A percentile compares a stretch with the other conserved stretches of the same genome.
Conservation (phyloP, 2,797 vertebrate species). For the Cyprinella venusta region DNA sequence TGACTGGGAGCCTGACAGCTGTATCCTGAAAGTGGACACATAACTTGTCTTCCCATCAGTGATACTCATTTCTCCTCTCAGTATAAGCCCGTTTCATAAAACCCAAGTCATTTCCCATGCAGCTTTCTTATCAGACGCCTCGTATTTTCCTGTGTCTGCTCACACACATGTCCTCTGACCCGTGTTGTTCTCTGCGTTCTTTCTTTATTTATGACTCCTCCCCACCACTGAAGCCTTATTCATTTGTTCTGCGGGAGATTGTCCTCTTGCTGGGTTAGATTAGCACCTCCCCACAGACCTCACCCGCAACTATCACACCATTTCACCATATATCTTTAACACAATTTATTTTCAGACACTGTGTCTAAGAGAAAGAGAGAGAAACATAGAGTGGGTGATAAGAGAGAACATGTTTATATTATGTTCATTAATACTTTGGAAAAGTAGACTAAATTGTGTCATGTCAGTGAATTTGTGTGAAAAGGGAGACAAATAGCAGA, state of each 20-base stretch:
- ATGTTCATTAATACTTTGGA: neutral
- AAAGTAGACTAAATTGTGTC: neutral
- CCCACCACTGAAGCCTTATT: slow-evolving; percentile 23
- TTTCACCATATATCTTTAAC: neutral
- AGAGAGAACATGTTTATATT: neutral
- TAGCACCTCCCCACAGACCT: neutral
- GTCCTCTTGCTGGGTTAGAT: neutral
- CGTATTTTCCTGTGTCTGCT: slow-evolving; percentile 9
- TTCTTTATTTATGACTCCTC: slow-evolving; percentile 35
- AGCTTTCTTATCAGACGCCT: slow-evolving; percentile 19
- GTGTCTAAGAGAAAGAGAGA: neutral
- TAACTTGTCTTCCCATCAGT: slow-evolving; percentile 64
- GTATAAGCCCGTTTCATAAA: neutral
- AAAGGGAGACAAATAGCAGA: neutral
- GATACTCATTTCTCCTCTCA: slow-evolving; percentile 68
- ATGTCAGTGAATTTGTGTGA: neutral
- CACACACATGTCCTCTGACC: slow-evolving; percentile 15
- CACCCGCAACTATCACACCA: slow-evolving; percentile 14
- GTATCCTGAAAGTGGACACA: slow-evolving; percentile 74
- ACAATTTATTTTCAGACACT: neutral
- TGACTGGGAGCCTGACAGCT: slow-evolving; percentile 62
- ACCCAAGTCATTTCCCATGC: slow-evolving; percentile 52
- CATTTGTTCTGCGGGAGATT: neutral
- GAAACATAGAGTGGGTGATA: neutral
- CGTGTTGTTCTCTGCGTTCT: slow-evolving; percentile 10